phyloP scores from a whole-genome alignment of 2,888 invertebrate species.

The Gymnocheta viridis region DNA sequence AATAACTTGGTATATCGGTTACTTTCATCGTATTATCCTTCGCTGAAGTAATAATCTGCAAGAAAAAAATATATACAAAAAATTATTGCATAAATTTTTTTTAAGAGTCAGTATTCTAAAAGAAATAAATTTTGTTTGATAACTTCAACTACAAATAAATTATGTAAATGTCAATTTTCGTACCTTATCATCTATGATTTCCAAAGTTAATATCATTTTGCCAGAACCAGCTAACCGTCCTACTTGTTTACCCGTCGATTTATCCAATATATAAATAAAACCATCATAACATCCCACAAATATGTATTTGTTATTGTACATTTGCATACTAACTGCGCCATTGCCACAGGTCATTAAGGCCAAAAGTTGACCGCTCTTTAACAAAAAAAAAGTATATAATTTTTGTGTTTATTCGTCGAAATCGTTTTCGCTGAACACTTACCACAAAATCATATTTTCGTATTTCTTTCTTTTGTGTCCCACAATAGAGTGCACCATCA shows the following conservation, averaged over 20 bases:
- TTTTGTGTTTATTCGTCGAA: not conserved
- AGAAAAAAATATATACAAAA: constrained; percentile 36
- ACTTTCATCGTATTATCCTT: constrained; percentile 86
- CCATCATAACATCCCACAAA: constrained; percentile 91
- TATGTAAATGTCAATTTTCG: not conserved
- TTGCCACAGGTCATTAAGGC: constrained; percentile 86
- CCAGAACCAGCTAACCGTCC: constrained; percentile 87
- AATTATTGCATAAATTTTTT: no score
- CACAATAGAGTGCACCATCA: constrained; percentile 88
- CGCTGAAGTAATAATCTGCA: constrained; percentile 86
- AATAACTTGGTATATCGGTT: constrained; percentile 84
- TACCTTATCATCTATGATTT: constrained; percentile 86
- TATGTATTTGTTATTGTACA: constrained; percentile 85
- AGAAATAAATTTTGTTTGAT: not conserved
- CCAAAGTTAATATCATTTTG: constrained; percentile 88
- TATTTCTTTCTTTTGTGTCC: constrained; percentile 88
- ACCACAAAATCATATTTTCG: constrained; percentile 90
- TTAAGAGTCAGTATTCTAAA: no score
- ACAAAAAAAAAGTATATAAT: constrained; percentile 37
- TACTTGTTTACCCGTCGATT: constrained; percentile 82
- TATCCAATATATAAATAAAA: constrained; percentile 87
- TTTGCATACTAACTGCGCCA: constrained; percentile 88
- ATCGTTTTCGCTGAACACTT: constrained; percentile 78
- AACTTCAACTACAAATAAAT: not conserved
- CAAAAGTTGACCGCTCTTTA: constrained; percentile 85